Conservation (phyloP, 2,888 invertebrate species). For the Drosophila kuntzei region DNA sequence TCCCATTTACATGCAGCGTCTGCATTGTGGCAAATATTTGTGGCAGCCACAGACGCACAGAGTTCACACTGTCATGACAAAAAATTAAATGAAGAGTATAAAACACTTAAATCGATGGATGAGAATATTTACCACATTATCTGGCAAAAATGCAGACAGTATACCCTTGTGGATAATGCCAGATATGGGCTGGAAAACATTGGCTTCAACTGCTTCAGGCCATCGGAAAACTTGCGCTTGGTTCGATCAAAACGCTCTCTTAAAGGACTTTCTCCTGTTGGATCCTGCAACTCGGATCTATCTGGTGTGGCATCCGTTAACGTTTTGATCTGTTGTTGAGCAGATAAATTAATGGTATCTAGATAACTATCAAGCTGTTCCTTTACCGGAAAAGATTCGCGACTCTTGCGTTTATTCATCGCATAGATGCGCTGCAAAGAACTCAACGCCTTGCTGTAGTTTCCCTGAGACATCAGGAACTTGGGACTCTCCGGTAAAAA, state of each 20-base stretch:
- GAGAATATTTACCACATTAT: conserved; percentile 58
- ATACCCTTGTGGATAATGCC: conserved; percentile 49
- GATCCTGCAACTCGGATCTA: background rate
- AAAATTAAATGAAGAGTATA: no score
- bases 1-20: conserved; percentile 82
- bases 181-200: conserved; percentile 62
- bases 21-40: conserved; percentile 91
- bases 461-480: conserved; percentile 81
- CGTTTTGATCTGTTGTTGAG: conserved; percentile 40
- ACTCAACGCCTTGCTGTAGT: conserved; percentile 72
- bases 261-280: background rate
- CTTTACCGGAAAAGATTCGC: conserved; percentile 88
- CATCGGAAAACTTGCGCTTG: conserved; percentile 38
- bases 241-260: conserved; percentile 27
- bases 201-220: conserved; percentile 52
- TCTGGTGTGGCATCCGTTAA: conserved; percentile 57
- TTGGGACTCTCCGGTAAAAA: conserved; percentile 83
- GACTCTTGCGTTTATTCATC: conserved; percentile 88
- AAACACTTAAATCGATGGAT: background rate
- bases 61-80: conserved; percentile 88
- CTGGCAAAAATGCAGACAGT: conserved; percentile 64
- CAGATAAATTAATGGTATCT: no score
- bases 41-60: conserved; percentile 93
- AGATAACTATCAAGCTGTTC: background rate
- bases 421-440: conserved; percentile 87